These are phyloP conservation scores for Philaethria dido DNA, from an alignment of 2,888 invertebrate species.

Conservation along the genomic window DNA sequence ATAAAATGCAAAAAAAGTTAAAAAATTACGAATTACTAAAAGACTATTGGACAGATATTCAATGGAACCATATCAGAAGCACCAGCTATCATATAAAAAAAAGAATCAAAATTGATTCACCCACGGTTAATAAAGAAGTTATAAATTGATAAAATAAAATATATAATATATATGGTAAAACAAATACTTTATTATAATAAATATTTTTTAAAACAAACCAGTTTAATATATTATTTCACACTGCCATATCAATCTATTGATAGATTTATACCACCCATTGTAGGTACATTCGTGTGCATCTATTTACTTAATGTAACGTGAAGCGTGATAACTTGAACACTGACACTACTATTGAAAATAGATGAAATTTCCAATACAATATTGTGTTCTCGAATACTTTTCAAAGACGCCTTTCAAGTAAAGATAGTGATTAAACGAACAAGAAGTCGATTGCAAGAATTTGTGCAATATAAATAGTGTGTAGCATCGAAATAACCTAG, in stretches of 20 bases:
- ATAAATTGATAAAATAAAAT: no score
- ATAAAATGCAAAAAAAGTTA: no score
- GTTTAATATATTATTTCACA: no score
- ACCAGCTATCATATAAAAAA: no score
- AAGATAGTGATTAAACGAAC: constrained; percentile 27
- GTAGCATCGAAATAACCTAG: constrained; percentile 43
- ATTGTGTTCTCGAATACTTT: background rate
- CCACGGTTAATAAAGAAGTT: no score
- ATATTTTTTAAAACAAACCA: no score
- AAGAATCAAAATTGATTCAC: no score
- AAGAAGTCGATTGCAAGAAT: constrained; percentile 48
- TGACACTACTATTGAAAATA: background rate
- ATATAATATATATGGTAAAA: no score
- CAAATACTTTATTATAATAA: no score
- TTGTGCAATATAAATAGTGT: constrained; percentile 44
- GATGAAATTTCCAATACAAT: constrained; percentile 5
- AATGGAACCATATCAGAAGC: no score
- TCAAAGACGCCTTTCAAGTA: background rate
- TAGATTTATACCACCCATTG: background rate
- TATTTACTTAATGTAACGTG: constrained; percentile 5
- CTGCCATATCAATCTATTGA: background rate
- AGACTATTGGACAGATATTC: no score
- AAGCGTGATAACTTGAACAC: constrained; percentile 4
- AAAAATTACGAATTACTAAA: no score
- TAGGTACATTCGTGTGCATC: background rate